Evolutionary conservation across 2,888 invertebrate species (phyloP).

Genomic region (Pilophorus perplexus): DNA sequence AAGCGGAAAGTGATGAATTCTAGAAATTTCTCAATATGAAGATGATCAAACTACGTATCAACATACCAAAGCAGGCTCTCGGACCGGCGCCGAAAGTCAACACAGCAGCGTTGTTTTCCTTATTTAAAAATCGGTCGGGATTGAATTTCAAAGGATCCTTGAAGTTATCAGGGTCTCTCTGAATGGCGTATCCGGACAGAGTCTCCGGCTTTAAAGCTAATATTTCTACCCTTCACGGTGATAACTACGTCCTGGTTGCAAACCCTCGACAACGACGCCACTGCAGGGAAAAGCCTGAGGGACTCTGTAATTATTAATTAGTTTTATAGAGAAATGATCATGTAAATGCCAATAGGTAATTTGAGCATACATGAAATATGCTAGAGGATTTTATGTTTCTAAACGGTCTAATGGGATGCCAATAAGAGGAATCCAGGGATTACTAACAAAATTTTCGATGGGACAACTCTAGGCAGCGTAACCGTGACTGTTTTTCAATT

Average conservation of each 20-base stretch:
- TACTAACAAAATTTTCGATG: too few species aligned
- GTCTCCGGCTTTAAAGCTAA: constrained; percentile 29
- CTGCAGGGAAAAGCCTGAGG: constrained; percentile 37
- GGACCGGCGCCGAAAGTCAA: constrained; percentile 51
- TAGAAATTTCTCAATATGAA: background rate
- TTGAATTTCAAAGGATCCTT: constrained; percentile 33
- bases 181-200: constrained; percentile 32
- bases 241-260: constrained; percentile 29
- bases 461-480: too few species aligned
- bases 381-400: too few species aligned
- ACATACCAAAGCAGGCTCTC: constrained; percentile 41
- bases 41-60: background rate
- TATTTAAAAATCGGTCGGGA: constrained; percentile 28
- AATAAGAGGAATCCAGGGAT: too few species aligned
- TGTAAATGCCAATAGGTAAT: too few species aligned
- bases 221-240: constrained; percentile 5
- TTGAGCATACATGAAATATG: too few species aligned
- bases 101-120: constrained; percentile 44
- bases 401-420: too few species aligned
- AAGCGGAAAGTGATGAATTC: background rate
- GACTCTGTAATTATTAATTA: constrained; percentile 35
- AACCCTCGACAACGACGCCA: constrained; percentile 16
- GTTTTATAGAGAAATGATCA: background rate
- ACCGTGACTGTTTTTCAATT: too few species aligned
- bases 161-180: constrained; percentile 35